Conservation (phyloP, 2,888 invertebrate species). For the Caenorhabditis becei region DNA sequence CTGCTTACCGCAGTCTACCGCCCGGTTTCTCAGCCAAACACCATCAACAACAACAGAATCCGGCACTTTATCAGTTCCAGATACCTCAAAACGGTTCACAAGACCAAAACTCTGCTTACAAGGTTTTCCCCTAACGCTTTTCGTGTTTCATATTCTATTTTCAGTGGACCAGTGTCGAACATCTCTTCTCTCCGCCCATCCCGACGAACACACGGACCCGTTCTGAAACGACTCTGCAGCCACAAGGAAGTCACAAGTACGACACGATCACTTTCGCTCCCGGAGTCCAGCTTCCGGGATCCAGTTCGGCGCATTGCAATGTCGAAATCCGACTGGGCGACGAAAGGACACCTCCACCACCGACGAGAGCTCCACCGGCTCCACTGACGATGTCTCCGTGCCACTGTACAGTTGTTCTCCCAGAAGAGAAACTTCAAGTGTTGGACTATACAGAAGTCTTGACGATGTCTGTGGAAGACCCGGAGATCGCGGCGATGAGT, state of each 20-base stretch:
- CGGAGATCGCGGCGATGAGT: slow-evolving; percentile 24
- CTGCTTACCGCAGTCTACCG: slow-evolving; percentile 21
- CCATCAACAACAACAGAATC: slow-evolving; percentile 10
- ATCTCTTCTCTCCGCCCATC: slow-evolving; percentile 40
- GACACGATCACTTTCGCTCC: slow-evolving; percentile 41
- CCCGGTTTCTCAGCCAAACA: slow-evolving; percentile 12
- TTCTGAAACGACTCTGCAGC: slow-evolving; percentile 30
- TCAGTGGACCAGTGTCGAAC: slow-evolving; percentile 44
- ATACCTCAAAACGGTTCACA: background rate
- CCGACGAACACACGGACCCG: slow-evolving; percentile 17
- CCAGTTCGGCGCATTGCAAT: slow-evolving; percentile 34
- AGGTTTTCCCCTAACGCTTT: background rate
- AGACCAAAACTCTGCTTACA: slow-evolving; percentile 5
- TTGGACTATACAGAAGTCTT: slow-evolving; percentile 40
- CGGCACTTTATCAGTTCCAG: slow-evolving; percentile 1
- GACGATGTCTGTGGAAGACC: slow-evolving; percentile 36
- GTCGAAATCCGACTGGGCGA: slow-evolving; percentile 37
- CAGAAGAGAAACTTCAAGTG: background rate
- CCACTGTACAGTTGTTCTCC: slow-evolving; percentile 8
- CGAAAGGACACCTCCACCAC: slow-evolving; percentile 39
- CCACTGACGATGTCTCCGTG: slow-evolving; percentile 30
- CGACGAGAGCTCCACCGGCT: slow-evolving; percentile 38
- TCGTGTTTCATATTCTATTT: background rate
- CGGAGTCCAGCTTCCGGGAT: background rate
- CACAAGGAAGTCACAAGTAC: slow-evolving; percentile 46